Conservation (phyloP, 2,113 vertebrate species). For the Talpa occidentalis region DNA sequence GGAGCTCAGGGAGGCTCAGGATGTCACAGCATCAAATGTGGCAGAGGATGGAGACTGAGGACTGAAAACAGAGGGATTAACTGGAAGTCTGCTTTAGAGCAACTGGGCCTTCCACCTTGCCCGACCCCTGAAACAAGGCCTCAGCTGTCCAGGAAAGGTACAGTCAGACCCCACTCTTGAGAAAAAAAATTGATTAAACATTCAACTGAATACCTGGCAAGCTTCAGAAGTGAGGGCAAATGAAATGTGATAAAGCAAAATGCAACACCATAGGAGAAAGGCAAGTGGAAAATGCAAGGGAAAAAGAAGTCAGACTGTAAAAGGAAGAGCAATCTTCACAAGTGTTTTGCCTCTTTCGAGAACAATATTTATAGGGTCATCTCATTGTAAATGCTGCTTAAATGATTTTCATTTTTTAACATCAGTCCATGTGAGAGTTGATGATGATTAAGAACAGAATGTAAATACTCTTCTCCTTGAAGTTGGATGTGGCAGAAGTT, state of each 20-base stretch:
- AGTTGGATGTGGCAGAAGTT: not conserved
- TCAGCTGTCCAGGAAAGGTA: not conserved
- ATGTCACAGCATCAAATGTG: not conserved
- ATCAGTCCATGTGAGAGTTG: not conserved
- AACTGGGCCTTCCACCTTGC: not conserved
- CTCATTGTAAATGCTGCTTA: not conserved
- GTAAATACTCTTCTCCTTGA: not conserved
- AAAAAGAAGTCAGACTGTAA: not conserved
- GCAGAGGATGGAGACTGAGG: not conserved
- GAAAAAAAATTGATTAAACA: not conserved
- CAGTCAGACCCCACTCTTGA: not conserved
- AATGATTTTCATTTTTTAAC: not conserved
- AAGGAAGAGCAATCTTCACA: not conserved
- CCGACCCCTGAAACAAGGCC: not conserved
- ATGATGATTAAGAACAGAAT: not conserved
- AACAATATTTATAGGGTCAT: not conserved
- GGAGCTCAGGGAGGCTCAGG: not conserved
- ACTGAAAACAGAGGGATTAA: not conserved
- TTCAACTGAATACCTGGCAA: not conserved
- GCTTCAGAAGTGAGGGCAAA: not conserved
- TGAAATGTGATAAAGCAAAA: not conserved
- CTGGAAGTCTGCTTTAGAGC: not conserved
- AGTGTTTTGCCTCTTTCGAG: slow-evolving; percentile 6
- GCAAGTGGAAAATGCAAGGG: not conserved
- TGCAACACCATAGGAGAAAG: not conserved